Evolutionary conservation across 1,140 invertebrate species (phyloP).

Genomic region (Camponotus floridanus): DNA sequence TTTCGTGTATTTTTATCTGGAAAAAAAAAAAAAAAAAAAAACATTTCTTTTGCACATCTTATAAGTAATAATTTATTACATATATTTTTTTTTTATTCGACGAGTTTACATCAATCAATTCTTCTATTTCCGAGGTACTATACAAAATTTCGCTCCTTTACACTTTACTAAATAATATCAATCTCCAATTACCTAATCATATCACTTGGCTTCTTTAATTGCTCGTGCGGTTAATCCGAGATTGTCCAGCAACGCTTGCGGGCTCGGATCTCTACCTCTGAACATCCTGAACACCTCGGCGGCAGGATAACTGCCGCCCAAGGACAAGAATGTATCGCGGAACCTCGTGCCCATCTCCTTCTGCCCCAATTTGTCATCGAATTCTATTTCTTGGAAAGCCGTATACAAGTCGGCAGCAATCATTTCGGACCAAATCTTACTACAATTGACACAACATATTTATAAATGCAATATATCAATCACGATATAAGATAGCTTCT

Average conservation of each 20-base stretch:
- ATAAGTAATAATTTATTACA: slow-evolving; percentile 45
- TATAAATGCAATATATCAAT: not conserved
- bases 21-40: not conserved
- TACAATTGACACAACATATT: slow-evolving; percentile 78
- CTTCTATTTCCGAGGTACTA: not conserved
- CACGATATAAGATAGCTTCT: not conserved
- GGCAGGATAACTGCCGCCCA: slow-evolving; percentile 92
- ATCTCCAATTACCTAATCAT: not conserved
- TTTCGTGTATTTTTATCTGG: not conserved
- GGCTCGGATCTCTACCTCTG: slow-evolving; percentile 95
- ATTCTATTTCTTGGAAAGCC: slow-evolving; percentile 91
- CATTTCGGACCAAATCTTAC: slow-evolving; percentile 93
- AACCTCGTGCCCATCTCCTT: slow-evolving; percentile 90
- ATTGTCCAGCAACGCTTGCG: slow-evolving; percentile 92
- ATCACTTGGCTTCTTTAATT: slow-evolving; percentile 9
- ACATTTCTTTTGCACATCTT: not conserved
- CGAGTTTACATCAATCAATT: not conserved
- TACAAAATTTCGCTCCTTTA: not conserved
- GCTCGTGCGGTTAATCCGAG: slow-evolving; percentile 84
- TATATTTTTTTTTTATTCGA: not conserved
- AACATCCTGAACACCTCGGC: slow-evolving; percentile 96
- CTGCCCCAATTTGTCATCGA: slow-evolving; percentile 84
- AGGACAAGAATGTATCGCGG: slow-evolving; percentile 94
- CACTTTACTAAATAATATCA: not conserved
- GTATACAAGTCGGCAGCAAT: slow-evolving; percentile 95